Base-by-base conservation (phyloP, 2,888 invertebrate genomes). In the Idaea biselata region DNA sequence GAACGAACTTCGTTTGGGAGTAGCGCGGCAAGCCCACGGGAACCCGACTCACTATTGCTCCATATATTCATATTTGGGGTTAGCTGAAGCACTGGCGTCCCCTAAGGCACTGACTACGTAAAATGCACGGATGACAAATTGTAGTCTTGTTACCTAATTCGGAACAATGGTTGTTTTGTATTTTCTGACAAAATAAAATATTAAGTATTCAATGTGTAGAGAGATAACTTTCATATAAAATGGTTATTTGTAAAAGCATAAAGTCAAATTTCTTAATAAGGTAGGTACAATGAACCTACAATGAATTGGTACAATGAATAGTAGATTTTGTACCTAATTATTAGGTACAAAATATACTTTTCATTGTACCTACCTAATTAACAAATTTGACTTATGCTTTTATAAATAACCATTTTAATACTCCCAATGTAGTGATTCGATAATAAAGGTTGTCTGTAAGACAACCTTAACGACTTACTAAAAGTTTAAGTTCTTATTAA, bases 21-120 rank as follows among this genome's bases (percentile, higher is more conserved):
- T 88, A 88, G 84, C 84, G 80, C 80, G 84, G 79, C 72, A 73
- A 78, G 78, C 88, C 83, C 82, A 68, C 74, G 85, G 84, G 88
- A 82, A 71, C 70, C 71, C 78, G 78, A 73, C 80, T 83, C 80
- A 82, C 85, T 85, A 83, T 78, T 81, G 79, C 83, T 81, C 81
- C 85, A 82, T 87, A 88, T 87, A 88, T 90, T 88, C 87, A 89
- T 89, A 88, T 89, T 89, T 87, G 79, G 81, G 84, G 83, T 81
- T 82, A 81, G 73, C 18, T 58, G 68, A 64, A 65, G 65, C 67
- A 64, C 64, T 66, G 69, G 65, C 59, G 64, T 59, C 67, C 70
- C 71, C 67, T 63, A 53, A 68, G 71, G 71, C 64, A 58, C 60
- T 61, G 63, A 61, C 31, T 64, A 62, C 56, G 56, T 17, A 56